These are phyloP conservation scores for Linepithema humile DNA, from an alignment of 1,140 invertebrate species.

Conservation along the genomic window DNA sequence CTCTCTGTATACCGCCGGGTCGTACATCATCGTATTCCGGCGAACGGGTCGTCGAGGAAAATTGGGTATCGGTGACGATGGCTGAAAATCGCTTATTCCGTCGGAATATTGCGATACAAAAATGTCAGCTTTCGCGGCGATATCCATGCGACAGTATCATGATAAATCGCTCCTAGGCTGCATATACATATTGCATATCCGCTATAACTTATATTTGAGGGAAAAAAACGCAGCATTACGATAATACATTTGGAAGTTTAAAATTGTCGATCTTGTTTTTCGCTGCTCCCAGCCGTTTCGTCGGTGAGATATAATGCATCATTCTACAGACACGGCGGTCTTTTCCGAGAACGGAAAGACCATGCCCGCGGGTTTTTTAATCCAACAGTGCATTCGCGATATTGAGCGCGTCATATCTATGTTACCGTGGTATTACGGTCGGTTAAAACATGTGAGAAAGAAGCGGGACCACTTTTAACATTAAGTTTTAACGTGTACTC, in stretches of 20 bases:
- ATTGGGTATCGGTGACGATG: constrained; percentile 8
- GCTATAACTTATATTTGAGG: neutral
- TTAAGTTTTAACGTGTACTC: constrained; percentile 4
- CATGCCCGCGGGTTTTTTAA: neutral
- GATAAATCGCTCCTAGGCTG: constrained; percentile 14
- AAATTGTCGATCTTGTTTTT: neutral
- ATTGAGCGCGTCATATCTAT: neutral
- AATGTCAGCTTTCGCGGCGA: constrained; percentile 6
- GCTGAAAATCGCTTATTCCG: constrained; percentile 25
- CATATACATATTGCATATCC: neutral
- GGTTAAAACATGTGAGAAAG: neutral
- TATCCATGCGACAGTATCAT: constrained; percentile 11
- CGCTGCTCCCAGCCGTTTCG: neutral
- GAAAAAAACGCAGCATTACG: neutral
- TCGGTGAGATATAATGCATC: neutral
- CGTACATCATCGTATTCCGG: constrained; percentile 26
- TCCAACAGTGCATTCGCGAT: constrained; percentile 2
- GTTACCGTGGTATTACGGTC: neutral
- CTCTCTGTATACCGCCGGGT: neutral
- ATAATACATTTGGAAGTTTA: neutral
- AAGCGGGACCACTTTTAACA: neutral
- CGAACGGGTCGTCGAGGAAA: constrained; percentile 29
- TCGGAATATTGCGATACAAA: neutral
- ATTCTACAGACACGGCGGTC: neutral
- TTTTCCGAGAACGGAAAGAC: neutral